A percentile compares a stretch with the other conserved stretches of the same genome.
These are phyloP conservation scores for Erethizon dorsatum DNA, from an alignment of 2,797 vertebrate species.

Conservation along the genomic window DNA sequence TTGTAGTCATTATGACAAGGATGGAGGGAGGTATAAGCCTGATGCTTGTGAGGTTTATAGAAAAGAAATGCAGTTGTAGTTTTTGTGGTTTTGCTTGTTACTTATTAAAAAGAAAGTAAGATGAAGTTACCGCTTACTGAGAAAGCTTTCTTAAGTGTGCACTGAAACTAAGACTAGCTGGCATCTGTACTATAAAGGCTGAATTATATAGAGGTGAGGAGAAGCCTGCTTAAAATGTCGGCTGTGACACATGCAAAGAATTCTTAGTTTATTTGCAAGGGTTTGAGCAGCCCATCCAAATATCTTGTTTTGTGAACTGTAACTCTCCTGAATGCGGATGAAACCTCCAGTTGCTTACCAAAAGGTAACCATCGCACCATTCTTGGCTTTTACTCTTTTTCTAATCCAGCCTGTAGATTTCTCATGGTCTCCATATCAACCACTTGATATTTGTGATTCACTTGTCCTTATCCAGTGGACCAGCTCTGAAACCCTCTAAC, in stretches of 20 bases:
- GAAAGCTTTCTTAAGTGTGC: not conserved
- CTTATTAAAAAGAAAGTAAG: not conserved
- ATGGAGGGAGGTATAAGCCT: not conserved
- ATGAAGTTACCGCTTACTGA: not conserved
- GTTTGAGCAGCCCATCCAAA: not conserved
- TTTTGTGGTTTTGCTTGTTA: not conserved
- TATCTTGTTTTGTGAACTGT: not conserved
- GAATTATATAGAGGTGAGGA: not conserved
- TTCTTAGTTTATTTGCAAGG: constrained; percentile 26
- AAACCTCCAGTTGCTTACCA: not conserved
- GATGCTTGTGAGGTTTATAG: not conserved
- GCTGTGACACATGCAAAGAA: not conserved
- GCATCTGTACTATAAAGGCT: not conserved
- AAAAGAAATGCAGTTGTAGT: not conserved
- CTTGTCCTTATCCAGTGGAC: not conserved
- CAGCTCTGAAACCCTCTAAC: not conserved
- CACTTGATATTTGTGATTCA: not conserved
- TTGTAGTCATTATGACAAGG: not conserved
- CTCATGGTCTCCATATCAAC: too few relatives aligned
- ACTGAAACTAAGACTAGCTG: not conserved
- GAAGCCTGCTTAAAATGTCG: constrained; percentile 17
- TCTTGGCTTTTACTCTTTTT: not conserved
- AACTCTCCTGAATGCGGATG: not conserved
- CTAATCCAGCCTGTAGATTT: not conserved
- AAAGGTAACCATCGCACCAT: not conserved